A percentile compares a stretch with the other conserved stretches of the same genome.
Evolutionary conservation across 2,113 vertebrate genomes (phyloP).

Genomic region (Thalassoma bifasciatum): DNA sequence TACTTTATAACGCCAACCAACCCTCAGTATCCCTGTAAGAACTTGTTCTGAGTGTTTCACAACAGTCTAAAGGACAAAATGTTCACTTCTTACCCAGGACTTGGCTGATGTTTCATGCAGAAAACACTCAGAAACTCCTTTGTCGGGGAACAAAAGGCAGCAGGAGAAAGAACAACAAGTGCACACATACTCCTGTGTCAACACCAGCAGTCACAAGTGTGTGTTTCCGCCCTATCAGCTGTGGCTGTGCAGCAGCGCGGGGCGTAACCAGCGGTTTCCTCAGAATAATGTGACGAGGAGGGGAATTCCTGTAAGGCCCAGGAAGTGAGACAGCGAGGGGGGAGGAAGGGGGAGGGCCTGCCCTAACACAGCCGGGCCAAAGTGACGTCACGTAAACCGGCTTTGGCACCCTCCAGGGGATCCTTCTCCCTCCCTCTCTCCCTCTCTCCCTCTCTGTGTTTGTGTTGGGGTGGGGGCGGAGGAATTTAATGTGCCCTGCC

Average conservation of each 20-base stretch:
- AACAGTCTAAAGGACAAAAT: conserved; percentile 39
- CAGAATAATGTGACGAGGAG: conserved; percentile 76
- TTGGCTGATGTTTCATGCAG: conserved; percentile 31
- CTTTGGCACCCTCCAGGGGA: conserved; percentile 70
- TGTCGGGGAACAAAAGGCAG: conserved; percentile 41
- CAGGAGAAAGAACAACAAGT: conserved; percentile 32
- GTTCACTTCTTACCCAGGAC: conserved; percentile 48
- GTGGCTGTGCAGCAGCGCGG: conserved; percentile 53
- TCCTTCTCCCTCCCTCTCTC: conserved; percentile 47
- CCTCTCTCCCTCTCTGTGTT: conserved; percentile 19
- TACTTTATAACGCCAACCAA: not conserved
- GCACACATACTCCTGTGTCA: conserved; percentile 52
- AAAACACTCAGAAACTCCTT: conserved; percentile 34
- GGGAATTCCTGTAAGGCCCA: conserved; percentile 80
- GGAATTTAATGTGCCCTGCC: conserved; percentile 44
- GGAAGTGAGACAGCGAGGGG: conserved; percentile 2
- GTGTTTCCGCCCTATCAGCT: conserved; percentile 72
- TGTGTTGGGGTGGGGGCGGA: conserved; percentile 44
- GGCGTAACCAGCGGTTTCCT: conserved; percentile 69
- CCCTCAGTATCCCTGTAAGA: not conserved
- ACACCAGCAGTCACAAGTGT: conserved; percentile 63
- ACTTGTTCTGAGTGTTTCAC: not conserved
- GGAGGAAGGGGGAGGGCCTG: conserved; percentile 16
- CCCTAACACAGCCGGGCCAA: conserved; percentile 54
- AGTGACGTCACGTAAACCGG: conserved; percentile 71